Percentiles rank a stretch among this genome's conserved stretches.
These are phyloP conservation scores for Gallinago nigripennis DNA, from an alignment of 2,797 vertebrate species.

Conservation along the genomic window DNA sequence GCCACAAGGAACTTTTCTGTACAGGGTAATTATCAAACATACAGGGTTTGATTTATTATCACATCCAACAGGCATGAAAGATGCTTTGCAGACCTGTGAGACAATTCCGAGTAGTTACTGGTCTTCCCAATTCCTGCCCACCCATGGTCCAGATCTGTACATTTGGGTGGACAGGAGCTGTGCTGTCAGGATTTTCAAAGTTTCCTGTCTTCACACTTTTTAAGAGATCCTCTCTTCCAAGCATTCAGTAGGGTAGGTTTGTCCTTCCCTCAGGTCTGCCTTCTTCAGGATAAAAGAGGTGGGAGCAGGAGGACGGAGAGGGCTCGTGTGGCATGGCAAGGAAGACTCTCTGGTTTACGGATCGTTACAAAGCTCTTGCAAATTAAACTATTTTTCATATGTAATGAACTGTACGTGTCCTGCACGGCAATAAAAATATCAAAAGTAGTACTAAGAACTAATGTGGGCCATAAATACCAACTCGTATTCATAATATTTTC, in stretches of 20 bases:
- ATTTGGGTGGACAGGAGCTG: background rate
- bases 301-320: background rate
- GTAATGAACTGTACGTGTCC: slow-evolving; percentile 51
- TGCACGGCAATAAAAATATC: slow-evolving; percentile 56
- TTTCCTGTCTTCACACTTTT: background rate
- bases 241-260: background rate
- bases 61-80: background rate
- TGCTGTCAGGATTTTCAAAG: background rate
- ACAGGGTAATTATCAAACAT: fast-evolving
- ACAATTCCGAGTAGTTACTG: background rate
- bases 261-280: background rate
- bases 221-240: background rate
- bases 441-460: slow-evolving; percentile 60
- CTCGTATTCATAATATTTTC: slow-evolving; percentile 53
- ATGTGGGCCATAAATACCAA: slow-evolving; percentile 58
- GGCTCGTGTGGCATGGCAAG: background rate
- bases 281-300: background rate
- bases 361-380: slow-evolving; percentile 27
- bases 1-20: background rate
- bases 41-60: background rate
- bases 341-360: background rate
- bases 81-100: background rate
- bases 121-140: background rate
- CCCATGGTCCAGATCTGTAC: background rate
- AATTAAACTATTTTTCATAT: slow-evolving; percentile 71